A percentile compares a stretch with the other conserved stretches of the same genome.
Evolutionary conservation across 2,113 vertebrate species (phyloP).

Genomic region (Prinia subflava): DNA sequence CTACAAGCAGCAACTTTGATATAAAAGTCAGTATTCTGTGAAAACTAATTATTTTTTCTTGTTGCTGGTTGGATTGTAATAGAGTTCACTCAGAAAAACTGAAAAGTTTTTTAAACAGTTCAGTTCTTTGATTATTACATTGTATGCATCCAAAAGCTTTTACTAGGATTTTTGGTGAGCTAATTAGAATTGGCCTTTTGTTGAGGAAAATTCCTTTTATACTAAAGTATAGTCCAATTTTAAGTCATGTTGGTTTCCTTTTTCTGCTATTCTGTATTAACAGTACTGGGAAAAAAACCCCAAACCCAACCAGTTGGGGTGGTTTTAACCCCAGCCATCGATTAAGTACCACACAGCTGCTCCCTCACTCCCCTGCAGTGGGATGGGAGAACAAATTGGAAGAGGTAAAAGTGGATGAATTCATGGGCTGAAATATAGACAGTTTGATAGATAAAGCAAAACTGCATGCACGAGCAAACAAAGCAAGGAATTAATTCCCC

Average conservation of each 20-base stretch:
- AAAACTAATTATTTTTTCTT: conserved; percentile 72
- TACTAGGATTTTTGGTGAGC: neutral
- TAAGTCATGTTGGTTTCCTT: neutral
- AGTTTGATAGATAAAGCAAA: neutral
- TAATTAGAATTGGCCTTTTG: neutral
- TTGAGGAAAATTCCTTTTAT: neutral
- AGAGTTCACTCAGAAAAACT: neutral
- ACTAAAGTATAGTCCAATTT: neutral
- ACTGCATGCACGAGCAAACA: neutral
- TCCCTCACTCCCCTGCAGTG: neutral
- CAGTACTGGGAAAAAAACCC: neutral
- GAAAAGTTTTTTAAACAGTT: conserved; percentile 19
- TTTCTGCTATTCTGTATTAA: neutral
- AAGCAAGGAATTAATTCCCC: neutral
- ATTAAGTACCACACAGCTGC: neutral
- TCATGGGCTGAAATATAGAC: neutral
- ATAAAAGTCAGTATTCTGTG: conserved; percentile 65
- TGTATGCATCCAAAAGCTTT: neutral
- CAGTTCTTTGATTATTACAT: neutral
- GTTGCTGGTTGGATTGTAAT: conserved; percentile 59
- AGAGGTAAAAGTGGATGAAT: neutral
- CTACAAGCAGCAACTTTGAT: conserved; percentile 57
- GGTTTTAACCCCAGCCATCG: neutral
- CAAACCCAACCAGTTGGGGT: neutral
- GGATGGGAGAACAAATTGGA: neutral